Evolutionary conservation across 2,888 invertebrate genomes (phyloP).

Genomic region (Bugula neritina): DNA sequence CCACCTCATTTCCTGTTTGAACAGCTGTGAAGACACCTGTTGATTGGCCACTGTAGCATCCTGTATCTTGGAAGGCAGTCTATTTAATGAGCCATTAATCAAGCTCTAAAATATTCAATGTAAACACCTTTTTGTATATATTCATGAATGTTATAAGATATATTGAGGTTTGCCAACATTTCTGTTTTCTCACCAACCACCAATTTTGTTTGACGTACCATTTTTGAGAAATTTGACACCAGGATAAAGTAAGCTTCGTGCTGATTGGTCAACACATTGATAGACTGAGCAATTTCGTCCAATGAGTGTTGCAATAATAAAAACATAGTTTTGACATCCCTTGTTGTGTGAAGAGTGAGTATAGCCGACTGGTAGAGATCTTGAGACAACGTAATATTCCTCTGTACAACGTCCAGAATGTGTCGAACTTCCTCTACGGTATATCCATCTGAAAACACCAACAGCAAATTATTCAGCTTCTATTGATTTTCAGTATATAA

Average conservation of each 20-base stretch:
- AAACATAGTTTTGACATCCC: background rate
- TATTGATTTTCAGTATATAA: no score
- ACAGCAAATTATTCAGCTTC: no score
- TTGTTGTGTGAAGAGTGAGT: background rate
- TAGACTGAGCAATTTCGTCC: background rate
- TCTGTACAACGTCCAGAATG: background rate
- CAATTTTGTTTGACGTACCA: no score
- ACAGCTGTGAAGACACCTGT: background rate
- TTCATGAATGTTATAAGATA: no score
- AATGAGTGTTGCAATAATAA: background rate
- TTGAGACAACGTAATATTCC: slow-evolving; percentile 2
- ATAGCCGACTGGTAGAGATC: background rate
- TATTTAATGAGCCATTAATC: background rate
- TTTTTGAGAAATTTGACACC: no score
- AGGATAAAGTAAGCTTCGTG: background rate
- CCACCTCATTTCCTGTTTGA: background rate
- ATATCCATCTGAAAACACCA: background rate
- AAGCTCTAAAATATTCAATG: no score
- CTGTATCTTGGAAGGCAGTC: background rate
- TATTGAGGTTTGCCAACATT: no score
- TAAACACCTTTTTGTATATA: no score
- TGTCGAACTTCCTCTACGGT: background rate
- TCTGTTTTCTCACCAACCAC: no score
- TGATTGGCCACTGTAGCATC: background rate
- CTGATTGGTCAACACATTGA: slow-evolving; percentile 15